Base-by-base conservation (phyloP, 2,797 vertebrate species). In the Pantherophis alleghaniensis region DNA sequence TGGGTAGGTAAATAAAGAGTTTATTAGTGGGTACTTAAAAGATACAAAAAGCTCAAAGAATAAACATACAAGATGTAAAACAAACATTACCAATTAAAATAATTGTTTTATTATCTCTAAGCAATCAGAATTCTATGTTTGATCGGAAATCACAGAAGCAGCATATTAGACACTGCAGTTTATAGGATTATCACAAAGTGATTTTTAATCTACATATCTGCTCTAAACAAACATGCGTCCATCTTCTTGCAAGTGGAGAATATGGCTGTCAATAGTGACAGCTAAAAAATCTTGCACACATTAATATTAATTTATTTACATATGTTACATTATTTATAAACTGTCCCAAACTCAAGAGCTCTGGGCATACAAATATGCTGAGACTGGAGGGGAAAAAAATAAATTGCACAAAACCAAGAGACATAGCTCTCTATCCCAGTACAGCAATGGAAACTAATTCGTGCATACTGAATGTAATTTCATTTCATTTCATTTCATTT, bases 41-140 rank as follows among this genome's bases (percentile, higher is more conserved):
- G 90, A n/a, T n/a, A 47, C 37, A 92, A 53, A 66, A 88, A 86
- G 26, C 86, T 55, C 51, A 95, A 90, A 60, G 90, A 89, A 83
- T 24, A 53, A 51, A 57, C 37, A 47, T 4, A 91, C 60, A 94
- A 28, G 13, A 7, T 24, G 0, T 11, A 93, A 93, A 96, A 94
- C 53, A 93, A 96, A 95, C 94, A 94, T 93, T 94, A 94, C 94
- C 94, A 91, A 66, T 0, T 83, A 0, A 89, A 61, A 7, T 94
- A 55, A 26, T 93, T 94, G 90, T 93, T 94, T 90, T 93, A 89
- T 56, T 87, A 3, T 89, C 37, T 93, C 56, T 89, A 91, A 90
- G 86, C 91, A 96, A 96, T 93, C 83, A 89, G 12, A 28, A 10
- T 13, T 93, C 90, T 74, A 9, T 92, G 4, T 94, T 95, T 59